A percentile compares a stretch with the other conserved stretches of the same genome.
Conservation (phyloP, 2,888 invertebrate species). For the Diplazon laetatorius region DNA sequence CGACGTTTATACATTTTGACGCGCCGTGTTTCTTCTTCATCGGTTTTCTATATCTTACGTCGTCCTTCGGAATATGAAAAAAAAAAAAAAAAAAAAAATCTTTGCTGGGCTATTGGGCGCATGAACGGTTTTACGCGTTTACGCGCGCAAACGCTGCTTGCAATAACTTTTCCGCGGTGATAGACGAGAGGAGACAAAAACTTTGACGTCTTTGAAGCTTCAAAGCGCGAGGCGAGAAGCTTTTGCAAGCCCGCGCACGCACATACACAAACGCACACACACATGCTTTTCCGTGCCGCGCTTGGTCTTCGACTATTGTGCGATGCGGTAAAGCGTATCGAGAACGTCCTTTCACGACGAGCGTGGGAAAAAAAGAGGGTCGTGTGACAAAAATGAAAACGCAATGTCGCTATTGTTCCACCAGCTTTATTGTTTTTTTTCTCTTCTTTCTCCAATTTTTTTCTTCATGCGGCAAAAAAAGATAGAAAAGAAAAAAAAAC, state of each 20-base stretch:
- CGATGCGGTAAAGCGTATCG: background rate
- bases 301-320: background rate
- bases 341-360: constrained; percentile 4
- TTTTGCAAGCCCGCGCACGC: background rate
- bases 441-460: background rate
- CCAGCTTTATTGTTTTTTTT: constrained; percentile 13
- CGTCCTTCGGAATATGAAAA: too few relatives aligned
- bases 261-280: background rate
- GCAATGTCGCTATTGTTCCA: constrained; percentile 34
- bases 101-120: background rate
- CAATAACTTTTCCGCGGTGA: background rate
- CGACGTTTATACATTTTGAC: too few relatives aligned
- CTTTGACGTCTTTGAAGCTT: background rate
- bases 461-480: background rate
- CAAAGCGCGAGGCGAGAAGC: background rate
- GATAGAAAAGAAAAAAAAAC: too few relatives aligned
- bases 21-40: too few relatives aligned
- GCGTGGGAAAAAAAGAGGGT: background rate
- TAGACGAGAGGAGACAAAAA: background rate
- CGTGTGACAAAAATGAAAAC: constrained; percentile 5
- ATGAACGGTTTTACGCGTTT: background rate
- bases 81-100: too few relatives aligned
- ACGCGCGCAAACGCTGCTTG: background rate
- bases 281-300: background rate
- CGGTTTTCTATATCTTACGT: too few relatives aligned